These are phyloP conservation scores for Euplexia lucipara DNA, from an alignment of 2,888 invertebrate genomes.

Conservation along the genomic window DNA sequence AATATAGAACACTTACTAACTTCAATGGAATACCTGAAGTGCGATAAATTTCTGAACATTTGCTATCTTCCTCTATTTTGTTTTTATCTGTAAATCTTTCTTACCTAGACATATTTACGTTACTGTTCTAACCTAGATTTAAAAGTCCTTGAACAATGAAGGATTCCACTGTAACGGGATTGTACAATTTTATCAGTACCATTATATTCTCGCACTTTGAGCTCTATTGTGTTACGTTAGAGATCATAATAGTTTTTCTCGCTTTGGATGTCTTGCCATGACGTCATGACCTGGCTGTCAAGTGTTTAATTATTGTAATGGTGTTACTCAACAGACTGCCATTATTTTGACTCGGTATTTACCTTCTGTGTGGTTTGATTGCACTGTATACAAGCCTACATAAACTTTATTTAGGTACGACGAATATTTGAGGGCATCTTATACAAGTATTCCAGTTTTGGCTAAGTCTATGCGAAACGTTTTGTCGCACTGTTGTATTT, in stretches of 20 bases:
- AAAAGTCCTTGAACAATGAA: conserved; percentile 51
- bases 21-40: too few relatives aligned
- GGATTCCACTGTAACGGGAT: conserved; percentile 17
- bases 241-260: not conserved
- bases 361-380: conserved; percentile 15
- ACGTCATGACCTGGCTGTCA: conserved; percentile 39
- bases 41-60: not conserved
- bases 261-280: conserved; percentile 18
- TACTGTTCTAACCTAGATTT: conserved; percentile 42
- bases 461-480: too few relatives aligned
- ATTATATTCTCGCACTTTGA: conserved; percentile 12
- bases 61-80: not conserved
- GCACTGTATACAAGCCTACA: not conserved
- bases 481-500: too few relatives aligned
- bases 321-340: conserved; percentile 26
- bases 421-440: not conserved
- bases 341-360: conserved; percentile 30
- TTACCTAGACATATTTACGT: conserved; percentile 22
- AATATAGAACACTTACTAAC: not conserved
- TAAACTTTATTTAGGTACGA: not conserved
- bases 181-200: conserved; percentile 4
- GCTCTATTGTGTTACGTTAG: conserved; percentile 28
- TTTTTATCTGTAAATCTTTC: conserved; percentile 21
- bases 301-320: conserved; percentile 53
- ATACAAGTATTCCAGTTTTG: too few relatives aligned